Percentiles rank a stretch among this genome's conserved stretches.
phyloP scores from a whole-genome alignment of 1,140 invertebrate species.

The Maniola jurtina region DNA sequence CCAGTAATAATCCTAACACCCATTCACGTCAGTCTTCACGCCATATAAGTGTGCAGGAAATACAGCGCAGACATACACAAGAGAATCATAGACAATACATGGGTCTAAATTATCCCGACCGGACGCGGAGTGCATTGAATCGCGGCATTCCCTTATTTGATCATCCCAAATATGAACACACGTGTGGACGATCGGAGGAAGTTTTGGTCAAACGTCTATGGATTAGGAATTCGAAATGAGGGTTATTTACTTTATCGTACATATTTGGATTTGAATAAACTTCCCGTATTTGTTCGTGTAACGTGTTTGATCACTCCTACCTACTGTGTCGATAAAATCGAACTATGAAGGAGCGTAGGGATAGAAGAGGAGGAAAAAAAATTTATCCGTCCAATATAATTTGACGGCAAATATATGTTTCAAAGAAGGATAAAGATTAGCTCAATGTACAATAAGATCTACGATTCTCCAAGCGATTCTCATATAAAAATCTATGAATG shows the following conservation, averaged over 20 bases:
- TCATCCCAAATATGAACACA: constrained; percentile 41
- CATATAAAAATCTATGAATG: too few species aligned
- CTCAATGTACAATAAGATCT: too few species aligned
- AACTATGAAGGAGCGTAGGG: too few species aligned
- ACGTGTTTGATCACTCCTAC: too few species aligned
- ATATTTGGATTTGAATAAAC: constrained; percentile 4
- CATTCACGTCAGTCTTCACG: constrained; percentile 28
- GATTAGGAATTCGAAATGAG: constrained; percentile 4
- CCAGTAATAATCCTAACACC: constrained; percentile 16
- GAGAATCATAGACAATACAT: constrained; percentile 51
- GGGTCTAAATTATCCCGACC: constrained; percentile 44
- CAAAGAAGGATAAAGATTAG: too few species aligned
- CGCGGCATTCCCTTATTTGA: constrained; percentile 45
- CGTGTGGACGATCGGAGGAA: constrained; percentile 39
- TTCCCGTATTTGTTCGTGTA: not conserved
- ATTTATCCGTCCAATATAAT: too few species aligned
- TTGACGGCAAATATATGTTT: too few species aligned
- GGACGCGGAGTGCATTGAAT: constrained; percentile 56
- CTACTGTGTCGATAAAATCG: too few species aligned
- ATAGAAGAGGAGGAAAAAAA: too few species aligned
- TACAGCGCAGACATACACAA: constrained; percentile 34
- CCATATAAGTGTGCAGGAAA: constrained; percentile 43
- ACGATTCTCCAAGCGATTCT: too few species aligned
- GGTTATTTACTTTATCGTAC: constrained; percentile 10
- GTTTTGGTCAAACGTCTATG: constrained; percentile 34